Evolutionary conservation across 2,797 vertebrate genomes (phyloP).

Genomic region (Eidolon dupreanum): DNA sequence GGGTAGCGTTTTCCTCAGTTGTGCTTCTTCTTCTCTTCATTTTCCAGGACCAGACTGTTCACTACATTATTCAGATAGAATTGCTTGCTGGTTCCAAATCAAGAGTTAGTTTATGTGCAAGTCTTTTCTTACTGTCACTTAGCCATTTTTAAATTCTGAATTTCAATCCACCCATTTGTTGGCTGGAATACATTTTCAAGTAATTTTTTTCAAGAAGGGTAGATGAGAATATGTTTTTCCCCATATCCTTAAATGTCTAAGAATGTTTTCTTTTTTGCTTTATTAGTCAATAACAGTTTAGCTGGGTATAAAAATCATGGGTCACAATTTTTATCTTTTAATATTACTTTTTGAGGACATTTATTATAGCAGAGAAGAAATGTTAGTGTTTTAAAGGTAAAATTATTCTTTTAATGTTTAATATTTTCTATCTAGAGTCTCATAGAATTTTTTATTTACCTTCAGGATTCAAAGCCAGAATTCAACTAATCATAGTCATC

Average conservation of each 20-base stretch:
- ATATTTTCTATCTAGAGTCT: neutral
- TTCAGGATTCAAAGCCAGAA: neutral
- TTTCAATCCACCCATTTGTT: neutral
- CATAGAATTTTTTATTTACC: neutral
- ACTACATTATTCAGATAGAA: neutral
- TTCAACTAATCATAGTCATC: neutral
- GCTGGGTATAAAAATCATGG: conserved; percentile 73
- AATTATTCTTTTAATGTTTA: neutral
- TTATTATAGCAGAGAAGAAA: neutral
- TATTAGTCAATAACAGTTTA: neutral
- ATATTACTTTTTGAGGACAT: neutral
- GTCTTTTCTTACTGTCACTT: neutral
- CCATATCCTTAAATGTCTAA: neutral
- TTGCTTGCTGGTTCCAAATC: neutral
- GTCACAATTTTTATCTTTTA: neutral
- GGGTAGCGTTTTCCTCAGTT: rapidly evolving
- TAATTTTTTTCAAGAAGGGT: neutral
- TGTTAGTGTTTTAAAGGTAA: neutral
- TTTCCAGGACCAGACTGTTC: neutral
- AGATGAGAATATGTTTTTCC: neutral
- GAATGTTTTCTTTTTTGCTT: neutral
- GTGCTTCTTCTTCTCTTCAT: neutral
- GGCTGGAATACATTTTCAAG: neutral
- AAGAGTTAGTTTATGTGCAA: neutral
- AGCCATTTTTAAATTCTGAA: neutral